Evolutionary conservation across 2,888 invertebrate species (phyloP).

Genomic region (Aphidius colemani): DNA sequence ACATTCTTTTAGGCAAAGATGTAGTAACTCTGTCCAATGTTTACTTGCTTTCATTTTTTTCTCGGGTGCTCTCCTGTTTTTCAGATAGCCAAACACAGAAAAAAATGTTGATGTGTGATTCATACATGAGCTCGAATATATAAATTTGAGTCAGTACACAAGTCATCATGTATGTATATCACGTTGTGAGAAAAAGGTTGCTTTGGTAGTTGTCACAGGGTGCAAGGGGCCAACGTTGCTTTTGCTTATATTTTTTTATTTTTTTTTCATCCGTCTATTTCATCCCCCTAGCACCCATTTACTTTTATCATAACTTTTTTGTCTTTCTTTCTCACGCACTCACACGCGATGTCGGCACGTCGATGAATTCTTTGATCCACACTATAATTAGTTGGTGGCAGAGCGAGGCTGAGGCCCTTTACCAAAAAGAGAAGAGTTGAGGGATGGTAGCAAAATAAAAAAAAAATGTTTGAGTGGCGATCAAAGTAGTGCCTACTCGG

Average conservation of each 20-base stretch:
- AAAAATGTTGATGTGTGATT: conserved; percentile 21
- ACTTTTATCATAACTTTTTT: conserved; percentile 35
- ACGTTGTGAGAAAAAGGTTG: conserved; percentile 16
- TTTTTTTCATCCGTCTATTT: conserved; percentile 24
- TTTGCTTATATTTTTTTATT: conserved; percentile 29
- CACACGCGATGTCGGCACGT: conserved; percentile 41
- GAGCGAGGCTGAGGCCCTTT: conserved; percentile 32
- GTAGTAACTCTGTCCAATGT: conserved; percentile 18
- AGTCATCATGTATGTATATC: conserved; percentile 13
- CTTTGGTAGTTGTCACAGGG: conserved; percentile 26
- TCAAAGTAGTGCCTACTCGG: conserved; percentile 49
- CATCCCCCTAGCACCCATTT: conserved; percentile 29
- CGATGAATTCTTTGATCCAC: conserved; percentile 58
- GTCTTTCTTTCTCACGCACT: conserved; percentile 37
- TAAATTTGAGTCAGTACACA: conserved; percentile 19
- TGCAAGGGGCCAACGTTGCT: conserved; percentile 38
- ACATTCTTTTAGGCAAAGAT: conserved; percentile 20
- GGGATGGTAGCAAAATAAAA: conserved; percentile 42
- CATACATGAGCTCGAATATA: conserved; percentile 5
- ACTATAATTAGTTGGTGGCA: conserved; percentile 58
- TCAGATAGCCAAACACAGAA: conserved; percentile 6
- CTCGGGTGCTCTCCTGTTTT: conserved; percentile 17
- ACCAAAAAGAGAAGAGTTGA: conserved; percentile 26
- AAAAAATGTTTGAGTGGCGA: conserved; percentile 56
- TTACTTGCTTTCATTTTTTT: conserved; percentile 13